A percentile compares a stretch with the other conserved stretches of the same genome.
Conservation (phyloP, 2,797 vertebrate genomes). For the Emydoidea blandingii region DNA sequence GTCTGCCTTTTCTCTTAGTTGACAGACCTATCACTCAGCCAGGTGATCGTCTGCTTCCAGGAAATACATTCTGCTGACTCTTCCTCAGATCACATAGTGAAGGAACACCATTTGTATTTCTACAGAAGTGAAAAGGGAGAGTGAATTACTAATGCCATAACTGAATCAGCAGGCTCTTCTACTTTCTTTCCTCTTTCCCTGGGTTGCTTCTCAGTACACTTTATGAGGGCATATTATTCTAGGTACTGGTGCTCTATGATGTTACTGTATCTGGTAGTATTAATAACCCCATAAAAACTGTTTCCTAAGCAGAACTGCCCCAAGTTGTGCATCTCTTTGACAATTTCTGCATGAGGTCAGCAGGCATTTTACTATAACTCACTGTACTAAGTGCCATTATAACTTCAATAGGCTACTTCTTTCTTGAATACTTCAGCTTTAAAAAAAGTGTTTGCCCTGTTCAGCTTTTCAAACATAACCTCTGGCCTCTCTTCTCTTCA, state of each 20-base stretch:
- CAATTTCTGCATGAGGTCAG: conserved; percentile 24
- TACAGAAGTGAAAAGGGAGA: neutral
- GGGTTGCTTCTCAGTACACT: neutral
- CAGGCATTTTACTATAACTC: neutral
- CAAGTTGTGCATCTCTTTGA: neutral
- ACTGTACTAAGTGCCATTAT: neutral
- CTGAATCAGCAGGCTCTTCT: conserved; percentile 28
- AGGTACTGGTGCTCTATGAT: neutral
- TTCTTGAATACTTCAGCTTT: neutral
- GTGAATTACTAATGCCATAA: conserved; percentile 24
- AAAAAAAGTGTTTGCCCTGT: neutral
- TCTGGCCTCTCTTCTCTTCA: neutral
- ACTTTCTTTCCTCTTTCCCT: neutral
- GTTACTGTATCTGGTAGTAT: neutral
- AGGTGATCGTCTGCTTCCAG: neutral
- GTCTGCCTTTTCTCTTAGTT: conserved; percentile 3
- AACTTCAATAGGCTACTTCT: neutral
- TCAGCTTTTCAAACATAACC: neutral
- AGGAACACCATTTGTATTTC: neutral
- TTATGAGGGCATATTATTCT: conserved; percentile 18
- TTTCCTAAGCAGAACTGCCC: neutral
- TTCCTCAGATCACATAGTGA: neutral
- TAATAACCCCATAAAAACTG: conserved; percentile 49
- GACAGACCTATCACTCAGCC: neutral
- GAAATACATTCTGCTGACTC: conserved; percentile 48